Conservation (phyloP, 1,140 invertebrate genomes). For the Ceratina australensis region DNA sequence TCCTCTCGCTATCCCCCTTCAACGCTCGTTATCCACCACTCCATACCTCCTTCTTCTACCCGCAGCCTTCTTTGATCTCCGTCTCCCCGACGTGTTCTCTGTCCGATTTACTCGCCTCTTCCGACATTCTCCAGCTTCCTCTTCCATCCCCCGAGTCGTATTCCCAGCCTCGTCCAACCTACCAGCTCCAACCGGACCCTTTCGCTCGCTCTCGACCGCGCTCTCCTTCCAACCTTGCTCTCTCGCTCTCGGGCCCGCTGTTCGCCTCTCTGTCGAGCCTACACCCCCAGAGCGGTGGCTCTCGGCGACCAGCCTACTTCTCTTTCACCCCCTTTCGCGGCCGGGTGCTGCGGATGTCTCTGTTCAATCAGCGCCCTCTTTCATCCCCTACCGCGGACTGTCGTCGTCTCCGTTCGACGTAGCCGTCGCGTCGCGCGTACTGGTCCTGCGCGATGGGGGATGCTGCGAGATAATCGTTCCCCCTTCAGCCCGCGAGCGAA, state of each 20-base stretch:
- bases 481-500: slow-evolving; percentile 43
- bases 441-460: slow-evolving; percentile 74
- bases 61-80: slow-evolving; percentile 6
- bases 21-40: not conserved
- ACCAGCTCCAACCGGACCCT: not conserved
- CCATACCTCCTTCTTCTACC: not conserved
- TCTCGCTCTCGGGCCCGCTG: slow-evolving; percentile 30
- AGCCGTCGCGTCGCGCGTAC: slow-evolving; percentile 1
- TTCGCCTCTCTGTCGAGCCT: not conserved
- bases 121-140: slow-evolving; percentile 3
- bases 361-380: slow-evolving; percentile 35
- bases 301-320: not conserved
- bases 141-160: not conserved
- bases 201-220: not conserved
- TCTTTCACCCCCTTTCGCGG: not conserved
- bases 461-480: slow-evolving; percentile 69
- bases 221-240: not conserved
- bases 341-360: slow-evolving; percentile 1
- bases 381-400: not conserved
- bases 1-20: not conserved
- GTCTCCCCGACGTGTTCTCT: slow-evolving; percentile 1
- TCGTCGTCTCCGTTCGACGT: slow-evolving; percentile 4
- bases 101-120: slow-evolving; percentile 26
- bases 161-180: not conserved
- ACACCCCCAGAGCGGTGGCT: not conserved